A percentile compares a stretch with the other conserved stretches of the same genome.
These are phyloP conservation scores for Lapara coniferarum DNA, from an alignment of 2,888 invertebrate genomes.

Conservation along the genomic window DNA sequence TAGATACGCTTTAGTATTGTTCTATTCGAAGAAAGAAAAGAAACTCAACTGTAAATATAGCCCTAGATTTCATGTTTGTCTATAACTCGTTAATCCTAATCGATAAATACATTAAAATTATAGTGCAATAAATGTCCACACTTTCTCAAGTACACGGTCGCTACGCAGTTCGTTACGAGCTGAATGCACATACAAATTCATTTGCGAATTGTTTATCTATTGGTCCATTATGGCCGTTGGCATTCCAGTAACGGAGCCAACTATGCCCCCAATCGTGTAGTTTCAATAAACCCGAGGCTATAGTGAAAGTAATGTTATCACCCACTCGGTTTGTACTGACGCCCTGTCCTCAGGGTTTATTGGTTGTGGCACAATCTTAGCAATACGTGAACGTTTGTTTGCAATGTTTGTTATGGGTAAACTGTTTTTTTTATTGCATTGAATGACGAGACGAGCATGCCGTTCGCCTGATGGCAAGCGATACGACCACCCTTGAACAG, in stretches of 20 bases:
- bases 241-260: slow-evolving; percentile 17
- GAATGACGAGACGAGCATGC: too few species aligned
- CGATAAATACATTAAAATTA: background rate
- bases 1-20: too few species aligned
- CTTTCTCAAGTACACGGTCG: background rate
- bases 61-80: too few species aligned
- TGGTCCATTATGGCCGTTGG: slow-evolving; percentile 16
- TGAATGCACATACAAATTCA: slow-evolving; percentile 5
- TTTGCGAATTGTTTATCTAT: slow-evolving; percentile 23
- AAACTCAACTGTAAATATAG: too few species aligned
- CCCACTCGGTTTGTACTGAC: slow-evolving; percentile 28
- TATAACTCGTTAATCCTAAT: background rate
- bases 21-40: too few species aligned
- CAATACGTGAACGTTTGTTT: too few species aligned
- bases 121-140: background rate
- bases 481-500: too few species aligned
- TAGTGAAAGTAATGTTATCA: slow-evolving; percentile 52
- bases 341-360: slow-evolving; percentile 17
- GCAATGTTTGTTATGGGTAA: too few species aligned
- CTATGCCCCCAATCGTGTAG: slow-evolving; percentile 24
- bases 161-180: background rate
- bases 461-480: too few species aligned
- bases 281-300: slow-evolving; percentile 33
- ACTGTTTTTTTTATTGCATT: too few species aligned
- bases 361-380: background rate